Conservation (phyloP, 2,888 invertebrate genomes). For the Dryocosmus kuriphilus region DNA sequence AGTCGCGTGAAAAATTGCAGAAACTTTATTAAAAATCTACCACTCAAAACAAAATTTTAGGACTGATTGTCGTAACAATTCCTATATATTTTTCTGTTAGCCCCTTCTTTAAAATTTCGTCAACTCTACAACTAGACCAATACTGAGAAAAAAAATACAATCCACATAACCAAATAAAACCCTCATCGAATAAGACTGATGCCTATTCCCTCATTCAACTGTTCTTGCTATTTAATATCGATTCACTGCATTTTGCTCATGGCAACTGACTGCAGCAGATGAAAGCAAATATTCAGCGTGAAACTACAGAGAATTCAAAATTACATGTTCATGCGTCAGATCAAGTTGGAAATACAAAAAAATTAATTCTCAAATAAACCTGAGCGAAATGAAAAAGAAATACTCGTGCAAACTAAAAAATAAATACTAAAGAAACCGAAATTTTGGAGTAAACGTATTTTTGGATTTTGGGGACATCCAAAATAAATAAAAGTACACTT, state of each 20-base stretch:
- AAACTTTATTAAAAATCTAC: not conserved
- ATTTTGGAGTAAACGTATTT: not conserved
- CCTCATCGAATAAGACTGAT: conserved; percentile 25
- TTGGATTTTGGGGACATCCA: not conserved
- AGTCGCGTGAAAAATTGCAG: conserved; percentile 24
- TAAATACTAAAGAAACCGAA: not conserved
- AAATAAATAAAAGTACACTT: not conserved
- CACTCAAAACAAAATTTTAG: not conserved
- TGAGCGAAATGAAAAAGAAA: not conserved
- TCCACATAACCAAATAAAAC: not conserved
- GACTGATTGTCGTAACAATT: not conserved
- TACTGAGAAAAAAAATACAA: not conserved
- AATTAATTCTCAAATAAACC: not conserved
- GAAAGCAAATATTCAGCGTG: conserved; percentile 43
- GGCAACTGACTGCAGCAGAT: conserved; percentile 49
- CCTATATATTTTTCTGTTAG: not conserved
- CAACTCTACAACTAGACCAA: not conserved
- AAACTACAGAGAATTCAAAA: not conserved
- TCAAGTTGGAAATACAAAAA: not conserved
- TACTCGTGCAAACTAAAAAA: not conserved
- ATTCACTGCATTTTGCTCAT: conserved; percentile 58
- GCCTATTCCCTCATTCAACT: conserved; percentile 58
- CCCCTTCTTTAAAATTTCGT: not conserved
- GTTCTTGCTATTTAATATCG: conserved; percentile 70
- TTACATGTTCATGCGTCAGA: not conserved